Evolutionary conservation across 2,888 invertebrate species (phyloP).

Genomic region (Dasypolia templi): DNA sequence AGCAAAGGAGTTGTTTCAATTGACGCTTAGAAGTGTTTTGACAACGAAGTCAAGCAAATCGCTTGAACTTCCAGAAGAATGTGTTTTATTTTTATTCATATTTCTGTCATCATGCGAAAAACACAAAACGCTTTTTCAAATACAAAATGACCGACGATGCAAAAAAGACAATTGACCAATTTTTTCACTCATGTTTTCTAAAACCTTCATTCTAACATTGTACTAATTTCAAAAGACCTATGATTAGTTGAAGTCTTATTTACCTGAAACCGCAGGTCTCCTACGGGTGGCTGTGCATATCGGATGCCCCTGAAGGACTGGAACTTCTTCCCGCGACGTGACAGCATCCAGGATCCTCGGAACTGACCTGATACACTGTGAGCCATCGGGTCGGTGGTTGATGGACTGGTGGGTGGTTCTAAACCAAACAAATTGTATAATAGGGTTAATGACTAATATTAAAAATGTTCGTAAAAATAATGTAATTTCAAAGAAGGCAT

Average conservation of each 20-base stretch:
- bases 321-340: constrained; percentile 79
- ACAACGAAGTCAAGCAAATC: neutral
- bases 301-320: constrained; percentile 85
- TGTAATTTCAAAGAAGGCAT: too few species aligned
- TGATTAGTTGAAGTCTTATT: neutral
- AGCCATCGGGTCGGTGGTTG: constrained; percentile 42
- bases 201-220: neutral
- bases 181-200: too few species aligned
- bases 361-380: constrained; percentile 76
- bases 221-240: neutral
- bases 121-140: neutral
- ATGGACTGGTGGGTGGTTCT: neutral
- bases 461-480: too few species aligned
- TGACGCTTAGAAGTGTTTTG: neutral
- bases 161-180: neutral
- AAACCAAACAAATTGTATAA: neutral
- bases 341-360: constrained; percentile 78
- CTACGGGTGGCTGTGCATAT: constrained; percentile 84
- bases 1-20: neutral
- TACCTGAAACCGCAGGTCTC: constrained; percentile 82
- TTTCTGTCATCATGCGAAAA: neutral
- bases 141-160: neutral
- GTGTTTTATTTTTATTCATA: neutral
- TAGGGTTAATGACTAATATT: too few species aligned
- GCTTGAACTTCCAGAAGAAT: neutral